Evolutionary conservation across 2,113 vertebrate species (phyloP).

Genomic region (Salvelinus fontinalis): DNA sequence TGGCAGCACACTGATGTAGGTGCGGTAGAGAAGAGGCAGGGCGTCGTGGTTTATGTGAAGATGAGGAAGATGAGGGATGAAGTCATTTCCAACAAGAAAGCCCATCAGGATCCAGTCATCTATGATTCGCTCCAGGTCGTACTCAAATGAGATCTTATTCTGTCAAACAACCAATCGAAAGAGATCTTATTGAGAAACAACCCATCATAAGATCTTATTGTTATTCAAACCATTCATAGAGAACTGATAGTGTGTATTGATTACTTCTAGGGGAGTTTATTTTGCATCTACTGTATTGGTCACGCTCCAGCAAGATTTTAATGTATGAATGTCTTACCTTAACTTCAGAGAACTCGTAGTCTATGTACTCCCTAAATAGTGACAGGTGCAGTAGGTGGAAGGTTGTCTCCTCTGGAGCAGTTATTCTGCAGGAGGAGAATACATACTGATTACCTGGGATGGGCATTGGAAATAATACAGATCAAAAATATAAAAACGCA

Average conservation of each 20-base stretch:
- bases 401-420: constrained; percentile 96
- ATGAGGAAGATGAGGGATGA: constrained; percentile 99
- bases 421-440: constrained; percentile 76
- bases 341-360: constrained; percentile 93
- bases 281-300: no score
- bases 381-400: constrained; percentile 97
- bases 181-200: no score
- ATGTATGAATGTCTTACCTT: constrained; percentile 77
- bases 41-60: constrained; percentile 98
- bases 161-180: constrained; percentile 42
- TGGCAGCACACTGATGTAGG: constrained; percentile 89
- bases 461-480: no score
- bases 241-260: no score
- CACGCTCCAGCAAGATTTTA: no score
- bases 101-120: constrained; percentile 99
- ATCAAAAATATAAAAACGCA: no score
- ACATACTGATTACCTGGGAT: not conserved
- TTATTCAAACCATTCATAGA: no score
- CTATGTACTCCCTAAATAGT: constrained; percentile 98
- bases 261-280: no score
- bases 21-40: constrained; percentile 93
- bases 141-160: constrained; percentile 85
- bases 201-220: no score
- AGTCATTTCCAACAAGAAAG: constrained; percentile 98
- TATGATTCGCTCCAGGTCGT: constrained; percentile 95